Percentiles rank a stretch among this genome's conserved stretches.
phyloP scores from a whole-genome alignment of 2,888 invertebrate genomes.

The Ectobius pallidus region DNA sequence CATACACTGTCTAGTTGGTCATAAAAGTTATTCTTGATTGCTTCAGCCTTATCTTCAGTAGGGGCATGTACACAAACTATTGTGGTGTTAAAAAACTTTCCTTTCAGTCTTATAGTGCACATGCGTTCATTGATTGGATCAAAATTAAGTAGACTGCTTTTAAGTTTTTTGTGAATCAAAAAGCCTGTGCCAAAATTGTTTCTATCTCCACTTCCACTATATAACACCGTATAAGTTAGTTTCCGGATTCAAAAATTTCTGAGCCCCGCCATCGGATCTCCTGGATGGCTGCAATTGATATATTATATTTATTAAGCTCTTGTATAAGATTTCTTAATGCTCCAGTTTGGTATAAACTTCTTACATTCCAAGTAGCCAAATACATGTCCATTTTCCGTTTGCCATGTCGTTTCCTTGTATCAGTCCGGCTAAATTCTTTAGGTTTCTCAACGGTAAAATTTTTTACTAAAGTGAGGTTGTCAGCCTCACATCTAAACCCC shows the following conservation, averaged over 20 bases:
- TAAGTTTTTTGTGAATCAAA: not conserved
- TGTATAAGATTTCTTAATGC: not conserved
- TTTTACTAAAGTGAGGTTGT: not conserved
- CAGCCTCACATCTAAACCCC: no score
- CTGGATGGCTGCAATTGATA: constrained; percentile 23
- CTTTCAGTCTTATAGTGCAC: no score
- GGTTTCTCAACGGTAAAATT: not conserved
- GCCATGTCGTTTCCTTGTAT: not conserved
- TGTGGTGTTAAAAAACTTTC: constrained; percentile 19
- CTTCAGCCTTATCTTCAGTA: constrained; percentile 25
- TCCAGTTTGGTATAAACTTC: not conserved
- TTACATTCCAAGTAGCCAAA: not conserved
- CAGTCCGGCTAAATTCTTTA: not conserved
- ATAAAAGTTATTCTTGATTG: constrained; percentile 5
- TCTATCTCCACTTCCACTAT: no score
- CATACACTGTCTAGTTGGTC: constrained; percentile 18
- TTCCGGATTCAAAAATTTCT: constrained; percentile 1
- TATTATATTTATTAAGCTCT: constrained; percentile 22
- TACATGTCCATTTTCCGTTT: not conserved
- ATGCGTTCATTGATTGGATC: no score
- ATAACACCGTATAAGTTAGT: constrained; percentile 23
- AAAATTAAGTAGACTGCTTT: constrained; percentile 7
- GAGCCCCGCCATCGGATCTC: constrained; percentile 24
- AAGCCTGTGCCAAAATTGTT: no score
- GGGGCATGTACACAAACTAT: constrained; percentile 21